These are phyloP conservation scores for Cyaniris semiargus DNA, from an alignment of 2,888 invertebrate species.

Conservation along the genomic window DNA sequence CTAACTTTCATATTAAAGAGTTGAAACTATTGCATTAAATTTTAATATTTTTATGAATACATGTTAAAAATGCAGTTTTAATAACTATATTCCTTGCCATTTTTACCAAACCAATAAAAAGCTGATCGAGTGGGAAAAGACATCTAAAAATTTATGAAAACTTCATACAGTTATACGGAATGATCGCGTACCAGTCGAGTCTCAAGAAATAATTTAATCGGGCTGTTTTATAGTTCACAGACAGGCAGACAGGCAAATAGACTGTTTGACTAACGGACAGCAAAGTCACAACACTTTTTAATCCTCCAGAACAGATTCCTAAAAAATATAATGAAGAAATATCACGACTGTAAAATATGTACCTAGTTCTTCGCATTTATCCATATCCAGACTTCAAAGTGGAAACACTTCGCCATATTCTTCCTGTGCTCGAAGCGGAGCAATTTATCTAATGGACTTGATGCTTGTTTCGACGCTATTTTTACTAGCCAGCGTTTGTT, in stretches of 20 bases:
- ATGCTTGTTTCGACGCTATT: constrained; percentile 38
- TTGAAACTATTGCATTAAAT: background rate
- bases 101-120: no score
- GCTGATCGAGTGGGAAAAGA: no score
- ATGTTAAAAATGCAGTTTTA: no score
- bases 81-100: no score
- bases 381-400: constrained; percentile 16
- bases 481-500: constrained; percentile 28
- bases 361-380: background rate
- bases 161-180: no score
- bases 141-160: no score
- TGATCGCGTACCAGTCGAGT: no score
- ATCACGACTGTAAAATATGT: background rate
- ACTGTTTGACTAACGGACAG: background rate
- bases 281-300: no score
- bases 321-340: background rate
- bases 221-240: no score
- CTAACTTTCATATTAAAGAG: background rate
- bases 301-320: background rate
- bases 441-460: constrained; percentile 69
- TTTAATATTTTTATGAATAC: background rate
- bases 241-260: no score
- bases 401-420: constrained; percentile 26
- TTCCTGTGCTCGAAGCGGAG: constrained; percentile 50
- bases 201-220: no score